Conservation (phyloP, 2,888 invertebrate genomes). For the Sinodicranocentrus sp. region DNA sequence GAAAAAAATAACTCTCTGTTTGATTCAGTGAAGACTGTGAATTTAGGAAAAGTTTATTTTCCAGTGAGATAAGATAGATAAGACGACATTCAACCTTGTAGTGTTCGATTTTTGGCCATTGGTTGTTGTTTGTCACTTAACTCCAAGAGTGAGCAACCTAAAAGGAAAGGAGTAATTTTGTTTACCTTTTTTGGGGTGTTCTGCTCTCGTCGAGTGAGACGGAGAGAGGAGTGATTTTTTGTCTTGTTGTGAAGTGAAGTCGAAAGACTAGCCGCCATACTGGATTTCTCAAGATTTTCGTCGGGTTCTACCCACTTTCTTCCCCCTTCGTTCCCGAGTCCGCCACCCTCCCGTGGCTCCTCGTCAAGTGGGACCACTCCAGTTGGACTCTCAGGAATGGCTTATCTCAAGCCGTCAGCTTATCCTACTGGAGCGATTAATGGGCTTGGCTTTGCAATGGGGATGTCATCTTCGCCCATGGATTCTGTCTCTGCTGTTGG, state of each 20-base stretch:
- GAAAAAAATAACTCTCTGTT: no score
- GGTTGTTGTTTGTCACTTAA: no score
- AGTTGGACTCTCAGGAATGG: slow-evolving; percentile 76
- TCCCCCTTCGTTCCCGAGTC: slow-evolving; percentile 77
- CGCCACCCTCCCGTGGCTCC: slow-evolving; percentile 76
- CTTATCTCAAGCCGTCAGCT: slow-evolving; percentile 76
- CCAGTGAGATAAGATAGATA: no score
- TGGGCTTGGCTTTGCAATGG: slow-evolving; percentile 76
- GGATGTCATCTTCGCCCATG: slow-evolving; percentile 75
- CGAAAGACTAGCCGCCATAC: slow-evolving; percentile 70
- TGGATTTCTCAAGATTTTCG: slow-evolving; percentile 77
- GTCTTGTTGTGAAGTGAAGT: slow-evolving; percentile 59
- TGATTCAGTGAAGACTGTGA: no score
- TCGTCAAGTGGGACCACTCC: slow-evolving; percentile 76
- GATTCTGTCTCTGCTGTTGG: slow-evolving; percentile 74
- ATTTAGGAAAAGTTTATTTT: no score
- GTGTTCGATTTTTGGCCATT: no score
- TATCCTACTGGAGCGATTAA: slow-evolving; percentile 75
- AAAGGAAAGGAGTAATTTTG: slow-evolving; percentile 21
- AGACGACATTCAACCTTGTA: no score
- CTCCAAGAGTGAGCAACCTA: slow-evolving; percentile 11
- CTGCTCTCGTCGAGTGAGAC: slow-evolving; percentile 2
- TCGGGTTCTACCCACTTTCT: slow-evolving; percentile 76
- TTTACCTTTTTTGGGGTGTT: slow-evolving; percentile 52
- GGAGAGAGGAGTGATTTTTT: slow-evolving; percentile 25